Evolutionary conservation across 2,888 invertebrate genomes (phyloP).

Genomic region (Leptopilina syphax): DNA sequence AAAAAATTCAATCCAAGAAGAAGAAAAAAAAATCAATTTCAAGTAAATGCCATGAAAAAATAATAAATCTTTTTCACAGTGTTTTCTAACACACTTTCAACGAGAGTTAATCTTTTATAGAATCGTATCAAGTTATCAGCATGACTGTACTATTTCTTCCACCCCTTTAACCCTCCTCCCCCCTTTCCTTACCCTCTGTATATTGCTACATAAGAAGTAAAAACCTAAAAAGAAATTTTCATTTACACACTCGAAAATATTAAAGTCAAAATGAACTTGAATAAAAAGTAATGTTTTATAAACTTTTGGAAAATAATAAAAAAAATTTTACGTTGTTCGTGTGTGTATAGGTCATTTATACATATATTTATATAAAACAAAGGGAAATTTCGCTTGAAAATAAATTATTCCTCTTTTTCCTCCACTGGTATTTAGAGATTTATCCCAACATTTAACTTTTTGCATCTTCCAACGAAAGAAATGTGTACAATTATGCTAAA

Average conservation of each 20-base stretch:
- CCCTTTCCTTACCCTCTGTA: background rate
- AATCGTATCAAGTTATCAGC: slow-evolving; percentile 17
- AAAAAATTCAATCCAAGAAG: background rate
- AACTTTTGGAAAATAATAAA: too few species aligned
- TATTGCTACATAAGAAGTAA: background rate
- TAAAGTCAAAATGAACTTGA: too few species aligned
- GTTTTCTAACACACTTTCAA: background rate
- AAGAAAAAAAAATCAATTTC: background rate
- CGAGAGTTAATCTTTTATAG: slow-evolving; percentile 12
- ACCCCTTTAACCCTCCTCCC: too few species aligned
- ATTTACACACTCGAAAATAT: too few species aligned
- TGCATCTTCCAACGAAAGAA: slow-evolving; percentile 1
- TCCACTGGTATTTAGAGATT: background rate
- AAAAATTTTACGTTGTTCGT: too few species aligned
- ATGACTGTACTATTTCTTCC: background rate
- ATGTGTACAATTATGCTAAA: slow-evolving; percentile 8
- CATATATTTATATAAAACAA: background rate
- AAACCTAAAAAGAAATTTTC: background rate
- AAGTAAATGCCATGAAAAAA: background rate
- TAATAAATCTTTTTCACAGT: slow-evolving; percentile 13
- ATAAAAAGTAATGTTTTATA: too few species aligned
- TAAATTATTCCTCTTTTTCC: slow-evolving; percentile 2
- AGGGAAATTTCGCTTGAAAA: background rate
- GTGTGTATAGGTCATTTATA: too few species aligned
- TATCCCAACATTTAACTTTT: slow-evolving; percentile 4